Percentiles rank a stretch among this genome's conserved stretches.
phyloP scores from a whole-genome alignment of 92 coral and sea anemone species.

The Ricordea florida region DNA sequence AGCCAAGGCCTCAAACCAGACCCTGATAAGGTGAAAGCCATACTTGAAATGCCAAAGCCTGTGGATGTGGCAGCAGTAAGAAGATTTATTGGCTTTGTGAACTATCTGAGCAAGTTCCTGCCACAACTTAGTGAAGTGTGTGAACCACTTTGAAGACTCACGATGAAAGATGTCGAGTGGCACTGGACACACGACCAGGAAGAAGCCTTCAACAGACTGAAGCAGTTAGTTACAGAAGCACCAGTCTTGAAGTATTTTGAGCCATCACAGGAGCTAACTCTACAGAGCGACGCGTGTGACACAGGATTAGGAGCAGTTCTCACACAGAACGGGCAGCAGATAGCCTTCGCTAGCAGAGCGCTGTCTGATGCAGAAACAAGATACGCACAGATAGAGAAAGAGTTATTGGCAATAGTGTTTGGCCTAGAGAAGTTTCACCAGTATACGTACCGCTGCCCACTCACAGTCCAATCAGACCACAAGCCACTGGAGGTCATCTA shows the following conservation, averaged over 20 bases:
- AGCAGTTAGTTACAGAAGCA: slow-evolving; percentile 17
- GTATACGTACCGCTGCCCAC: slow-evolving; percentile 2
- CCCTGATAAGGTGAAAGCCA: too few species aligned
- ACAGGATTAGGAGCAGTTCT: slow-evolving; percentile 12
- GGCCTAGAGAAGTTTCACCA: slow-evolving; percentile 16
- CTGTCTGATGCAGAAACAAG: slow-evolving; percentile 18
- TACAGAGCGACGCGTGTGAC: slow-evolving; percentile 11
- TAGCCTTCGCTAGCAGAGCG: slow-evolving; percentile 23
- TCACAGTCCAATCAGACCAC: slow-evolving; percentile 26
- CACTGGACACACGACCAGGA: slow-evolving; percentile 14
- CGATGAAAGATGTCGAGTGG: neutral
- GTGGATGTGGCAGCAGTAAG: slow-evolving; percentile 8
- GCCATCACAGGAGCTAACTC: slow-evolving; percentile 24
- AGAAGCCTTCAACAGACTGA: slow-evolving; percentile 1
- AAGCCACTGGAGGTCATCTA: slow-evolving; percentile 22
- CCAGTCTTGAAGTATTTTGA: slow-evolving; percentile 11
- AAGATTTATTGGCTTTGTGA: slow-evolving; percentile 18
- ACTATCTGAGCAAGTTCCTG: slow-evolving; percentile 3
- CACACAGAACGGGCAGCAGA: slow-evolving; percentile 10
- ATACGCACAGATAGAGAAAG: slow-evolving; percentile 35
- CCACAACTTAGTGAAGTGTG: slow-evolving; percentile 3
- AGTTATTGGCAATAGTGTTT: slow-evolving; percentile 24
- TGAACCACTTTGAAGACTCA: neutral
- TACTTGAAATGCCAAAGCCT: slow-evolving; percentile 30
- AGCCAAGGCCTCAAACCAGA: too few species aligned